Evolutionary conservation across 2,797 vertebrate species (phyloP), one percentile per base, ranked within the genome.

Genomic region (Callimico goeldii): DNA sequence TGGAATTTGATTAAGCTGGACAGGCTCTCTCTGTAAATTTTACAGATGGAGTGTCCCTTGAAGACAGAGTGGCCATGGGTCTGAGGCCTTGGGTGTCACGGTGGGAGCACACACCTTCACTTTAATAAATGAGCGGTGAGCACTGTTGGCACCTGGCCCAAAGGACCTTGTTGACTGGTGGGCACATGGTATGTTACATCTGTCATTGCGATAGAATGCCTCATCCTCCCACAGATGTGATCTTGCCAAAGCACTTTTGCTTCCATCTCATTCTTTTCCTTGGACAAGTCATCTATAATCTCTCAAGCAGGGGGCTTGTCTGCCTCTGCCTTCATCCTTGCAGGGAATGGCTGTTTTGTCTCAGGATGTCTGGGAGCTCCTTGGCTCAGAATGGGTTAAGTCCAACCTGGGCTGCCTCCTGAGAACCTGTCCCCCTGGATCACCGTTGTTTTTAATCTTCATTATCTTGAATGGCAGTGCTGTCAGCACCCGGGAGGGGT

Each of bases 391-490:
- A 98, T 12, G 85, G 90, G 96, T 98, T 97, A 96, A 98, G 85
- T 36, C 67, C 79, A 57, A 91, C 95, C 33, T 13, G 12, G 52
- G 95, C 67, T 58, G 48, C 97, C 89, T 97, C 92, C 83, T 94
- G 79, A 81, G 93, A 97, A 52, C 88, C 95, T 97, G 67, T 97
- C 75, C 85, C 91, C 19, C 41, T 84, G 58, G 96, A 81, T 93
- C 72, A 43, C 57, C 48, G 0, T 96, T 95, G 89, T 67, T 90
- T 98, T 98, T 88, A 75, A 91, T 94, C 90, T 97, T 83, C 95
- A 92, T 98, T 97, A 98, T 94, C 28, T 93, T 55, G 84, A 97
- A 83, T 57, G 82, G 97, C 96, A 97, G 92, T 97, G 73, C 93
- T 96, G 76, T 39, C 1, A 96, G 88, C 88, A 57, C 89, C 95